A percentile compares a stretch with the other conserved stretches of the same genome.
These are phyloP conservation scores for Triops longicaudatus DNA, from an alignment of 1,140 invertebrate species.

Conservation along the genomic window DNA sequence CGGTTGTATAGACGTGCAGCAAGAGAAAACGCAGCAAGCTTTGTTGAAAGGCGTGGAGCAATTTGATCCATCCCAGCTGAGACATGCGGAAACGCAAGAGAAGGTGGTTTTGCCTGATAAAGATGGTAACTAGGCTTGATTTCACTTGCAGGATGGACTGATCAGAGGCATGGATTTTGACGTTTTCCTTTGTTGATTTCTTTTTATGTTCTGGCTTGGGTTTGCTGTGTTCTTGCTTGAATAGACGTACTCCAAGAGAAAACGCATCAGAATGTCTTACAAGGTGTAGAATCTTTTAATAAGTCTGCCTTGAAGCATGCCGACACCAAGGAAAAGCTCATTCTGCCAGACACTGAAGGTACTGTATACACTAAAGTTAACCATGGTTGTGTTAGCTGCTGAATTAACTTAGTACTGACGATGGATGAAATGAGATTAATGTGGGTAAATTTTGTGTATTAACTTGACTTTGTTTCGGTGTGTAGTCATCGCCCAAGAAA, in stretches of 20 bases:
- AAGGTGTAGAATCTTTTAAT: slow-evolving; percentile 38
- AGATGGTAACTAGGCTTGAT: slow-evolving; percentile 59
- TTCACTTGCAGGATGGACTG: not conserved
- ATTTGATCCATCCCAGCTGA: slow-evolving; percentile 71
- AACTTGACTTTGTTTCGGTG: not conserved
- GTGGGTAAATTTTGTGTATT: not conserved
- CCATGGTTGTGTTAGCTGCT: too few relatives aligned
- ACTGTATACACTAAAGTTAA: too few relatives aligned
- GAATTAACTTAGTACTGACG: not conserved
- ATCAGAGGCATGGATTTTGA: not conserved
- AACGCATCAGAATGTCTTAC: slow-evolving; percentile 37
- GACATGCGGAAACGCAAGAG: slow-evolving; percentile 85
- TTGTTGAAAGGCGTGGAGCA: slow-evolving; percentile 73
- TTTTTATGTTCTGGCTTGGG: slow-evolving; percentile 26
- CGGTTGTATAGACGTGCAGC: slow-evolving; percentile 60
- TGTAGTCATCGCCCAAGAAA: slow-evolving; percentile 49
- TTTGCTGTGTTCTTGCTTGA: slow-evolving; percentile 10
- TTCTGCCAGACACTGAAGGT: slow-evolving; percentile 34
- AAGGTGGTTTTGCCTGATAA: slow-evolving; percentile 90
- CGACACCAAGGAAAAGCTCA: slow-evolving; percentile 34
- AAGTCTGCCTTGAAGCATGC: slow-evolving; percentile 35
- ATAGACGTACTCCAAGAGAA: slow-evolving; percentile 38
- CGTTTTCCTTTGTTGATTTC: not conserved
- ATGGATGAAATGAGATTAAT: not conserved
- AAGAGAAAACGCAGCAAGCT: slow-evolving; percentile 77